phyloP scores from a whole-genome alignment of 2,888 invertebrate genomes.

The Andrena chrysosceles region DNA sequence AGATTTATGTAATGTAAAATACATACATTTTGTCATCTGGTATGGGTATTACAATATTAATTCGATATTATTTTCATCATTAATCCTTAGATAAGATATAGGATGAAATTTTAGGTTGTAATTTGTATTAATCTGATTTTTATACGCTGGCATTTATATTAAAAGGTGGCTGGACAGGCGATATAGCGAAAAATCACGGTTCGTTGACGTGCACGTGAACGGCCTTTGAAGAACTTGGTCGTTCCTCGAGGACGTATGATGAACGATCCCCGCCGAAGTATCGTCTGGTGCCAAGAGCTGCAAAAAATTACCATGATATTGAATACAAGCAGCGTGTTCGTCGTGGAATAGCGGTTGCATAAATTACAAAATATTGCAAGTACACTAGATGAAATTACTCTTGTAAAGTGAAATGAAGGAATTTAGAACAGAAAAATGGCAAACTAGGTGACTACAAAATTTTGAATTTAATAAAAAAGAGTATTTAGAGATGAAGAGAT shows the following conservation, averaged over 20 bases:
- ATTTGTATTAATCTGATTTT: not conserved
- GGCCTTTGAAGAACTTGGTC: conserved; percentile 12
- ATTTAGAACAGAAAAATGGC: not conserved
- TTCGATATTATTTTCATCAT: no score
- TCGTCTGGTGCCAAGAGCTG: conserved; percentile 39
- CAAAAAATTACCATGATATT: conserved; percentile 29
- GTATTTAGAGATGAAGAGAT: no score
- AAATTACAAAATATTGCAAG: not conserved
- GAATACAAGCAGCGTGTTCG: conserved; percentile 16
- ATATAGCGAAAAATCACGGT: conserved; percentile 6
- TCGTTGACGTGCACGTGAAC: conserved; percentile 16
- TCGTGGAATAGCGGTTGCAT: not conserved
- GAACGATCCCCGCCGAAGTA: conserved; percentile 34
- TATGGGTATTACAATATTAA: no score
- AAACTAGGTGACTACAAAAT: not conserved
- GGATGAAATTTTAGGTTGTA: no score
- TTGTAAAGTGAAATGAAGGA: not conserved
- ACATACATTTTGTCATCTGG: no score
- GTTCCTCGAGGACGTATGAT: conserved; percentile 34
- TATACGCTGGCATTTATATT: not conserved
- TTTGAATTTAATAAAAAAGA: not conserved
- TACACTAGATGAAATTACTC: not conserved
- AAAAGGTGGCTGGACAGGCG: not conserved
- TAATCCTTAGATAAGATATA: no score
- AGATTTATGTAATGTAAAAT: no score